These are phyloP conservation scores for Syngnathus rostellatus DNA, from an alignment of 2,797 vertebrate species.

Conservation along the genomic window DNA sequence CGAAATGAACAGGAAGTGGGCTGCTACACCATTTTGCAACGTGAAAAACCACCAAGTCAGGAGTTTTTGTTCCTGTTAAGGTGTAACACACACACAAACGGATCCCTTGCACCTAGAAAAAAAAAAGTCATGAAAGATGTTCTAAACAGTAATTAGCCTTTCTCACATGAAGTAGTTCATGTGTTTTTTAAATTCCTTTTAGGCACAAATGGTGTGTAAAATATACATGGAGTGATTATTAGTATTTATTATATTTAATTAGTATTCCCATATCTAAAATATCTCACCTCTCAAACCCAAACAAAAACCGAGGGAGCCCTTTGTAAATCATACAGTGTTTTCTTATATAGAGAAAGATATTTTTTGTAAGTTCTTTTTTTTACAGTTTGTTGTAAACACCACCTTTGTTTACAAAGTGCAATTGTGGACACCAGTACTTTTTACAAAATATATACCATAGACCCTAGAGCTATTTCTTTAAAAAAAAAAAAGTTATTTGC, in stretches of 20 bases:
- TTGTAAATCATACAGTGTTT: conserved; percentile 52
- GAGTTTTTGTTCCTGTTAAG: conserved; percentile 18
- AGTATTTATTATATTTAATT: not conserved
- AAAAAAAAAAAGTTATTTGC: conserved; percentile 28
- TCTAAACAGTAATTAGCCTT: not conserved
- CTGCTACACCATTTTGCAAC: conserved; percentile 22
- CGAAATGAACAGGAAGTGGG: conserved; percentile 41
- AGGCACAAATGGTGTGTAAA: not conserved
- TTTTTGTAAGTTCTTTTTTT: conserved; percentile 20
- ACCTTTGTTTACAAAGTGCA: conserved; percentile 46
- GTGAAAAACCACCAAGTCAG: conserved; percentile 19
- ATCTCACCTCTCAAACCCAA: conserved; percentile 25
- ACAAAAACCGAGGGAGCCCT: conserved; percentile 24
- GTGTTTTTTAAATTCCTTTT: conserved; percentile 1
- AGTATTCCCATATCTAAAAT: conserved; percentile 19
- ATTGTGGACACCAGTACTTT: conserved; percentile 38
- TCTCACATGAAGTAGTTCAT: not conserved
- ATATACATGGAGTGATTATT: not conserved
- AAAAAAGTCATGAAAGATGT: not conserved
- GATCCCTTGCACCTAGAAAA: conserved; percentile 8
- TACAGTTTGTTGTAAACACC: conserved; percentile 48
- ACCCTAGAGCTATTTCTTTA: conserved; percentile 34
- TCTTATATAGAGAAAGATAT: conserved; percentile 22
- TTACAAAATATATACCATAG: conserved; percentile 27
- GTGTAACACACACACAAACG: conserved; percentile 7